Evolutionary conservation across 2,888 invertebrate species (phyloP), one percentile per base, ranked within the genome.

Genomic region (Chaetoderma sp.): DNA sequence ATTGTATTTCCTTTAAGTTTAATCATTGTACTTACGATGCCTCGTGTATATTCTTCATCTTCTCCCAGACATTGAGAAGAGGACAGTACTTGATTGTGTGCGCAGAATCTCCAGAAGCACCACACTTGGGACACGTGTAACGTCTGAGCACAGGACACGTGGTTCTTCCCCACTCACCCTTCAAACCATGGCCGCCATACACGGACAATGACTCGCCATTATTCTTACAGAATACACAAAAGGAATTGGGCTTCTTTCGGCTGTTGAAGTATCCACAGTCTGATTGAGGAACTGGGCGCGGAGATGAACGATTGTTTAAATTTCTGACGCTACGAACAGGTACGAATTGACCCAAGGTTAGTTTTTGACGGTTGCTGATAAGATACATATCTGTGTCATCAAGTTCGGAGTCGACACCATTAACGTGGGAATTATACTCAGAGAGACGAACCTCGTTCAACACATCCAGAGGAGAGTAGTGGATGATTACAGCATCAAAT

Each of bases 141-240:
- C 89, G 90, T 72, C 92, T 89, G 77, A 93, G 88, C 77, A 93
- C 90, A 28, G 93, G 93, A 82, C 93, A 93, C 16, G 86, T 70
- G 21, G 92, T 90, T 56, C 89, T 89, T 1, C 92, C 91, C 6
- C 82, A 82, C 44, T 86, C 86, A 81, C 91, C 90, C 78, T 91
- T 91, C 61, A 93, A 88, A 50, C 88, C 78, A 86, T 93, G 93
- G 67, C 89, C 87, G 56, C 89, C 89, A 81, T 91, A 92, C 78
- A 90, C 90, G 65, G 88, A 87, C 68, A 89, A 88, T 49, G 90
- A 89, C 84, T 93, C 92, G 61, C 92, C 91, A 82, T 93, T 93
- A 83, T 92, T 93, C 86, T 91, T 91, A 86, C 93, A 93, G 86
- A 93, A 93, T 1, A 91, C 91, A 79, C 93, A 93, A n/a, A n/a